These are phyloP conservation scores for Parauchenoglanis ngamensis DNA, from an alignment of 2,797 vertebrate species.

Conservation along the genomic window DNA sequence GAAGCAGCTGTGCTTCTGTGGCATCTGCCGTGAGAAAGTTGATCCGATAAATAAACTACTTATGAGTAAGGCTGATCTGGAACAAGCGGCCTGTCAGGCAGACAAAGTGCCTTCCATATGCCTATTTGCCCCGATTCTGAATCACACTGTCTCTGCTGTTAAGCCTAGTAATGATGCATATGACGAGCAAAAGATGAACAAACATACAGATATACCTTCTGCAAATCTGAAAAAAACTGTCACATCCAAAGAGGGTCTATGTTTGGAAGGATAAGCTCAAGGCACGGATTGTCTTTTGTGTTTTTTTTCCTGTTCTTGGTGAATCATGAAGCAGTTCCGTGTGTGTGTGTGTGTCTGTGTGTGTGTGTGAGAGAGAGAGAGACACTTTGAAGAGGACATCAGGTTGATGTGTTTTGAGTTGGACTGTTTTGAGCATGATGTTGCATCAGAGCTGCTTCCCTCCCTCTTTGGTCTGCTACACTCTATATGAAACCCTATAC, in stretches of 20 bases:
- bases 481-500: constrained; percentile 49
- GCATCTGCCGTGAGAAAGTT: constrained; percentile 56
- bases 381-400: constrained; percentile 47
- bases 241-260: not conserved
- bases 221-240: not conserved
- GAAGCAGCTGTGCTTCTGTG: constrained; percentile 54
- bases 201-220: not conserved
- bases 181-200: not conserved
- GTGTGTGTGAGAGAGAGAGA: no score
- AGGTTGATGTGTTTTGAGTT: constrained; percentile 38
- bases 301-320: not conserved
- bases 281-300: not conserved
- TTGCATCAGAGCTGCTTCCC: constrained; percentile 33
- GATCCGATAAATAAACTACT: constrained; percentile 56
- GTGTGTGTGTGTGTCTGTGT: not conserved
- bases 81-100: constrained; percentile 49
- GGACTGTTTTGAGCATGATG: constrained; percentile 31
- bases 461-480: constrained; percentile 33
- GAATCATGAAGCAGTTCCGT: constrained; percentile 41
- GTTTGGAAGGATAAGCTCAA: constrained; percentile 9
- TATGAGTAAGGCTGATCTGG: constrained; percentile 55
- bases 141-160: not conserved
- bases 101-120: constrained; percentile 63
- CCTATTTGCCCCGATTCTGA: constrained; percentile 26
- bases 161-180: constrained; percentile 6